Percentiles rank a stretch among this genome's conserved stretches.
phyloP scores from a whole-genome alignment of 1,140 invertebrate genomes.

The Zaprionus ghesquierei region DNA sequence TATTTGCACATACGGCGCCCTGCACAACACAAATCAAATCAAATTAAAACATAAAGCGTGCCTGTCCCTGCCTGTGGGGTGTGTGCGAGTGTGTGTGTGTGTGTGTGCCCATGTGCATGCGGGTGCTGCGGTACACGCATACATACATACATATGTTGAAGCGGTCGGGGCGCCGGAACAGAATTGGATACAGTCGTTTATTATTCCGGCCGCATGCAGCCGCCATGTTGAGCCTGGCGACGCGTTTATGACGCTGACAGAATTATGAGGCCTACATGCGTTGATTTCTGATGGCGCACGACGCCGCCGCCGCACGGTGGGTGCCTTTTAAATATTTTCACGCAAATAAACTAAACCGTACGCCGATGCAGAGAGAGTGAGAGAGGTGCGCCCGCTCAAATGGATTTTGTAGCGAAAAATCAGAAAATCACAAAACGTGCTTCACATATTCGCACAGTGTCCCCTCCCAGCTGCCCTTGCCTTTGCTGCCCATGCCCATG shows the following conservation, averaged over 20 bases:
- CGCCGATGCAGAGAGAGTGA: constrained; percentile 50
- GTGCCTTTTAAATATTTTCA: constrained; percentile 76
- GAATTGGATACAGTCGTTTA: constrained; percentile 67
- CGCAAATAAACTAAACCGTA: constrained; percentile 78
- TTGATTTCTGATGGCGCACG: constrained; percentile 64
- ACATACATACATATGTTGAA: constrained; percentile 9
- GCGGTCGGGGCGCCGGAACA: not conserved
- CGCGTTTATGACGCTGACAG: constrained; percentile 80
- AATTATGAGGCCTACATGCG: constrained; percentile 80
- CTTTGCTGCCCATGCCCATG: not conserved
- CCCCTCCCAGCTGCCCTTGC: not conserved
- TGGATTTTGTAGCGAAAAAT: constrained; percentile 74
- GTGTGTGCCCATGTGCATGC: constrained; percentile 1
- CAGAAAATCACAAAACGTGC: constrained; percentile 78
- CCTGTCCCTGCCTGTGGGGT: constrained; percentile 19
- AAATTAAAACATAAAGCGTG: constrained; percentile 81
- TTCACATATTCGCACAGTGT: constrained; percentile 56
- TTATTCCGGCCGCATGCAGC: constrained; percentile 74
- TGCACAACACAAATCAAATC: constrained; percentile 81
- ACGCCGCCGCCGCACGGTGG: not conserved
- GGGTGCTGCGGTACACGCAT: constrained; percentile 13
- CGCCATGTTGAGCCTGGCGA: constrained; percentile 73
- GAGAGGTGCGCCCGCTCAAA: constrained; percentile 65
- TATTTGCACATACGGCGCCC: constrained; percentile 74
- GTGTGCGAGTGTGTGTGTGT: not conserved